Percentiles rank a stretch among this genome's conserved stretches.
phyloP scores from a whole-genome alignment of 2,888 invertebrate genomes.

The Rambutsinella grinnellia region DNA sequence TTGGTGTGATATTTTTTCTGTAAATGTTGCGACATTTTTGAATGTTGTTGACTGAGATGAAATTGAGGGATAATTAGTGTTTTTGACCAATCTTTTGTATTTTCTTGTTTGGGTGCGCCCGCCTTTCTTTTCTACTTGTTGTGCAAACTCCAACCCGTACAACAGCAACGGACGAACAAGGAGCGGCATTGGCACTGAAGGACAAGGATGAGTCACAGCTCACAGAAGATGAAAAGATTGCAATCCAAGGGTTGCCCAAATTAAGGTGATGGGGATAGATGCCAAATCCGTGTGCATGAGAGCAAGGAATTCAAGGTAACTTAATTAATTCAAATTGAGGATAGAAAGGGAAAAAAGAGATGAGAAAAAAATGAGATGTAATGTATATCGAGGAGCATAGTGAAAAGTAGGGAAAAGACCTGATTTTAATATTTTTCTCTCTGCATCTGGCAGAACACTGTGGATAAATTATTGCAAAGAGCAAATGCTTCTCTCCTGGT shows the following conservation, averaged over 20 bases:
- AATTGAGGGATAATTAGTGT: too few species aligned
- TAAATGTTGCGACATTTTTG: too few species aligned
- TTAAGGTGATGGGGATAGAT: conserved; percentile 88
- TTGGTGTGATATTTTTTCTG: conserved; percentile 1
- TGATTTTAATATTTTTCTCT: neutral
- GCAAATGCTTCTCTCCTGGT: conserved; percentile 93
- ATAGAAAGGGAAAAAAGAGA: conserved; percentile 6
- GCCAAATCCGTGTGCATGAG: conserved; percentile 93
- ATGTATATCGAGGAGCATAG: neutral
- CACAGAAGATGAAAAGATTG: conserved; percentile 86
- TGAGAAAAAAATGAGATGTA: neutral
- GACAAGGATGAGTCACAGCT: conserved; percentile 73
- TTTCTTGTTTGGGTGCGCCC: conserved; percentile 31
- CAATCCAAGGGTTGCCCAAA: conserved; percentile 90
- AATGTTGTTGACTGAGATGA: too few species aligned
- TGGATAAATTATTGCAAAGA: conserved; percentile 97
- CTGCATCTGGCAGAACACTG: conserved; percentile 81
- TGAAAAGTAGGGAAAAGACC: neutral
- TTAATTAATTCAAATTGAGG: neutral
- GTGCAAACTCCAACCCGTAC: neutral
- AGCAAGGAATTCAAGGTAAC: conserved; percentile 98
- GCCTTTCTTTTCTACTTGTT: neutral
- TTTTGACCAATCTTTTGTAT: conserved; percentile 27
- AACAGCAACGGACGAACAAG: conserved; percentile 58
- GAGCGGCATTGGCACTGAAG: conserved; percentile 61